Evolutionary conservation across 2,888 invertebrate genomes (phyloP), one percentile per base, ranked within the genome.

Genomic region (Alsophila aescularia): DNA sequence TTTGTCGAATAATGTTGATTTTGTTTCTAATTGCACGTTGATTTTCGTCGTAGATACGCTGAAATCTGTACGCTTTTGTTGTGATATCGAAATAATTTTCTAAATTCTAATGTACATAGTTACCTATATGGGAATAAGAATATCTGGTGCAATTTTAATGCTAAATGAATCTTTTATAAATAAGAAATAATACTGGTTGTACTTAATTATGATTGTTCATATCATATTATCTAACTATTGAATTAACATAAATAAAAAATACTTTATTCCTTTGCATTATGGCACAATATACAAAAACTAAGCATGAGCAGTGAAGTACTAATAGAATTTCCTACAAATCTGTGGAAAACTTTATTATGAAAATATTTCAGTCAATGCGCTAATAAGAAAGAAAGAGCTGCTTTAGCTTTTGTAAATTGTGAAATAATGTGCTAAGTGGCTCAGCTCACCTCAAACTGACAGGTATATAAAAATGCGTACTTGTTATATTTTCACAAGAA

Each of bases 1-100:
- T 18, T 18, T 24, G 24, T 31, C n/a, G n/a, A n/a, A n/a, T n/a
- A n/a, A n/a, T 39, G 29, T 32, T 47, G 41, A 47, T 44, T 37
- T 13, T 47, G 31, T 42, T 34, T 50, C 52, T 43, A 29, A 47
- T 45, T 40, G 39, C 24, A 40, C 21, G 35, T 59, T 44, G 48
- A 32, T 54, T 60, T 48, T 56, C 41, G 13, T 58, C 4, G 43
- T 36, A 52, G 15, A 48, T 41, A 43, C 40, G 39, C 47, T 24
- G 27, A 45, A 42, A 52, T 24, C 34, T 45, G 45, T 47, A 41
- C 51, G 63, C 52, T 60, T 64, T 56, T 55, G 42, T 60, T 62
- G 60, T 65, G 58, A 59, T 58, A 53, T 49, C 43, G 21, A 48
- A 21, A 57, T 61, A 50, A 35, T 60, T 54, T 54, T 49, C 49